A percentile compares a stretch with the other conserved stretches of the same genome.
Conservation (phyloP, 2,113 vertebrate species). For the Loxodonta africana region DNA sequence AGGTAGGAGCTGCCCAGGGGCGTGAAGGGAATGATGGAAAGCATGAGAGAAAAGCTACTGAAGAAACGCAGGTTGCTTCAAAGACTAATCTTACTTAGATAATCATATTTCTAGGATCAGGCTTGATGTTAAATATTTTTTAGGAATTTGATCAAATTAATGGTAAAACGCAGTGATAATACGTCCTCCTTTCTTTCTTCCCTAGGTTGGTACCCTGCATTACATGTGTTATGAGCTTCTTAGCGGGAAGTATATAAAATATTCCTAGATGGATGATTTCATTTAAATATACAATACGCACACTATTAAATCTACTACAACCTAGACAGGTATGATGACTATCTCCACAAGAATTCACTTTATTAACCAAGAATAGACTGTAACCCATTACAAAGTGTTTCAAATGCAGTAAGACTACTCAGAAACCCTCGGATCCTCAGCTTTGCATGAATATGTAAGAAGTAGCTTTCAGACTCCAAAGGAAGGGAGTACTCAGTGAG, state of each 20-base stretch:
- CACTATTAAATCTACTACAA: slow-evolving; percentile 36
- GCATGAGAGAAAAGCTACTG: not conserved
- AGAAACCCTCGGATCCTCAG: slow-evolving; percentile 33
- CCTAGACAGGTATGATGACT: slow-evolving; percentile 24
- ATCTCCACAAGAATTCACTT: slow-evolving; percentile 10
- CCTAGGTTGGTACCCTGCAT: not conserved
- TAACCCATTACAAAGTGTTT: slow-evolving; percentile 40
- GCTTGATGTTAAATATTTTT: slow-evolving; percentile 4
- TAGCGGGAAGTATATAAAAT: slow-evolving; percentile 46
- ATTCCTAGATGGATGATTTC: slow-evolving; percentile 59
- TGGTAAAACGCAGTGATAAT: not conserved
- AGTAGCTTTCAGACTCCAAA: slow-evolving; percentile 53
- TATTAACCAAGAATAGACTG: slow-evolving; percentile 34
- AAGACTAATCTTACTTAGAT: slow-evolving; percentile 47
- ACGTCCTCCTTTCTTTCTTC: not conserved
- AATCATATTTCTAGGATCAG: slow-evolving; percentile 11
- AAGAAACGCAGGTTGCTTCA: not conserved
- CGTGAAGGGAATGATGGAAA: not conserved
- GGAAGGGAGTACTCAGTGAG: not conserved
- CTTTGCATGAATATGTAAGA: slow-evolving; percentile 51
- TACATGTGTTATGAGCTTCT: slow-evolving; percentile 33
- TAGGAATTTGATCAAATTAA: slow-evolving; percentile 24
- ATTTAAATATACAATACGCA: slow-evolving; percentile 19
- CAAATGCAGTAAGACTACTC: slow-evolving; percentile 24
- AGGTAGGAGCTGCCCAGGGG: not conserved